Evolutionary conservation across 2,888 invertebrate genomes (phyloP), one percentile per base, ranked within the genome.

Genomic region (Clostera curtula): DNA sequence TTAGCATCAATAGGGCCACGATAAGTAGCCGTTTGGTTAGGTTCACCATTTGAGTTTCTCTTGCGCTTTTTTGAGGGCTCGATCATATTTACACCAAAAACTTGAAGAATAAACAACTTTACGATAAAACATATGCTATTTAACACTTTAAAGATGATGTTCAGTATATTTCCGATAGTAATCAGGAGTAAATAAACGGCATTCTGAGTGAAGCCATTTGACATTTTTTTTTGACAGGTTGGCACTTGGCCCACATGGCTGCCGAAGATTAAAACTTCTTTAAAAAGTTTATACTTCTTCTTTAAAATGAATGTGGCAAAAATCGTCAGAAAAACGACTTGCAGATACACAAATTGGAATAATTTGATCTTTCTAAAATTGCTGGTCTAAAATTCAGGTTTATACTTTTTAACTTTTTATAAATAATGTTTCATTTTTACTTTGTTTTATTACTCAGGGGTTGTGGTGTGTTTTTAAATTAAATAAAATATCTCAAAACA

Each of bases 1-100:
- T 85, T 85, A 5, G 74, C 76, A 33, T 74, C 74, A 24, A 84
- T 80, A 32, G 56, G 29, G 19, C 68, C 67, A 22, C 84, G 55
- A 15, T 54, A 40, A 1, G 55, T 45, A 3, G 68, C 50, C 4
- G 73, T 68, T 50, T 59, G 70, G 65, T 68, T 72, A 56, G 37
- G 45, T 40, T 57, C 43, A 1, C 51, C 59, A 31, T 51, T 54
- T 8, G 54, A 29, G 27, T 40, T 61, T 32, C 54, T 58, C 36
- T 75, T 80, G 4, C 64, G 58, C 49, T 72, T 76, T 30, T 75
- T 73, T 1, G 68, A 41, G 16, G 66, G 53, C 40, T 79, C 75
- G 6, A 63, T 65, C 82, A 82, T 82, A 39, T 58, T 76, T 51
- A 60, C 59, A 64, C 64, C 34, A 36, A 63, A 42, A 9, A 67